A percentile compares a stretch with the other conserved stretches of the same genome.
Evolutionary conservation across 53 echinoderm and acorn worm genomes (phyloP).

Genomic region (Zoroaster sp.): DNA sequence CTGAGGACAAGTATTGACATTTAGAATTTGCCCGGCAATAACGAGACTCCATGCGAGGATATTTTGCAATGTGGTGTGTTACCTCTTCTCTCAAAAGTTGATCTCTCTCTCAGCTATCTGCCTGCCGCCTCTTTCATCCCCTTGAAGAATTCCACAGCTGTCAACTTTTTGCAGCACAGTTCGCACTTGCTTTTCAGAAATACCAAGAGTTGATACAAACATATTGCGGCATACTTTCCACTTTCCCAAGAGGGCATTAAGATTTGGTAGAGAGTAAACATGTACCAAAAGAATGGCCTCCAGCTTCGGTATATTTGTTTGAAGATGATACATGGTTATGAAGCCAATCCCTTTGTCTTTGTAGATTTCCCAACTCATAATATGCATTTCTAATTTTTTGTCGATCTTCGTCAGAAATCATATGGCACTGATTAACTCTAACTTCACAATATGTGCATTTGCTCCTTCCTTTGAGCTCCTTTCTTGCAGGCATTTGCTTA

Average conservation of each 20-base stretch:
- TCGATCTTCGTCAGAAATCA: neutral
- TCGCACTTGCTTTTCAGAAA: conserved; percentile 27
- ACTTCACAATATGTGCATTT: neutral
- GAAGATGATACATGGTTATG: conserved; percentile 1
- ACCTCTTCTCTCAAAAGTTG: conserved; percentile 2
- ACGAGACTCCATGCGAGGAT: conserved; percentile 61
- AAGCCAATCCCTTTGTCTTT: conserved; percentile 63
- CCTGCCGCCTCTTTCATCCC: conserved; percentile 49
- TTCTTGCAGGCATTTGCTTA: neutral
- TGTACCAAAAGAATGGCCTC: neutral
- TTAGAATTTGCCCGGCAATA: conserved; percentile 50
- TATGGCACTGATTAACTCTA: neutral
- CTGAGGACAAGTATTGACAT: conserved; percentile 51
- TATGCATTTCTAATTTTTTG: conserved; percentile 22
- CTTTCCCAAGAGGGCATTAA: neutral
- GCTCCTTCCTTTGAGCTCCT: neutral
- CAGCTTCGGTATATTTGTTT: neutral
- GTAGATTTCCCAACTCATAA: conserved; percentile 54
- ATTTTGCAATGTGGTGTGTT: conserved; percentile 37
- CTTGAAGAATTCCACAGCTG: conserved; percentile 28
- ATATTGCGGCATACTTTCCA: neutral
- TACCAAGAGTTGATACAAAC: neutral
- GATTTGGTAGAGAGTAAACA: neutral
- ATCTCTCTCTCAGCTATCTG: neutral
- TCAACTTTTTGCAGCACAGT: conserved; percentile 17